phyloP scores from a whole-genome alignment of 2,888 invertebrate genomes.

The Xanthostigma xanthostigma region DNA sequence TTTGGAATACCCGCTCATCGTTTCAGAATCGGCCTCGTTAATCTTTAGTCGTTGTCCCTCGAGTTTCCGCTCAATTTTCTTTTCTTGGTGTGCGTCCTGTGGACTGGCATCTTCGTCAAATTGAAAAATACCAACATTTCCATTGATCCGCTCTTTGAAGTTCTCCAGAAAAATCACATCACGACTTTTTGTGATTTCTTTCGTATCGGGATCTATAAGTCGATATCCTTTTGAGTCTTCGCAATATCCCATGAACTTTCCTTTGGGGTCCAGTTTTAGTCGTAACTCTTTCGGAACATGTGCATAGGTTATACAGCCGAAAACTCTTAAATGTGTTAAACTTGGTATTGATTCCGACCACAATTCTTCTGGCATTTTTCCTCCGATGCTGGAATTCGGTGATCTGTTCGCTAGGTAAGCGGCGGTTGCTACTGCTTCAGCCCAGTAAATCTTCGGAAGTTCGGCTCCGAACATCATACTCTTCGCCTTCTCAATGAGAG shows the following conservation, averaged over 20 bases:
- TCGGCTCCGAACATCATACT: conserved; percentile 14
- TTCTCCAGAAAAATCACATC: conserved; percentile 1
- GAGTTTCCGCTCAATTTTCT: too few species aligned
- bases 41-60: too few species aligned
- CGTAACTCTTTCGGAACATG: conserved; percentile 19
- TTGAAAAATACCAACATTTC: too few species aligned
- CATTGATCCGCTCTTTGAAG: too few species aligned
- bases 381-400: background rate
- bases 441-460: conserved; percentile 14
- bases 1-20: too few species aligned
- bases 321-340: conserved; percentile 19
- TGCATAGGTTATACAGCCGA: conserved; percentile 20
- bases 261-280: conserved; percentile 19
- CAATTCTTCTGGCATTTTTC: conserved; percentile 18
- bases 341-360: conserved; percentile 20
- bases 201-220: conserved; percentile 3
- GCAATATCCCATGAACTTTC: conserved; percentile 20
- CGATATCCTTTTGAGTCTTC: conserved; percentile 8
- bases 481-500: background rate
- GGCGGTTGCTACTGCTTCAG: conserved; percentile 14
- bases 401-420: conserved; percentile 3
- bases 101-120: too few species aligned
- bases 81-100: too few species aligned
- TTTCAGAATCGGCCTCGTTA: too few species aligned
- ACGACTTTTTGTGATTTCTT: background rate